Evolutionary conservation across 1,140 invertebrate genomes (phyloP).

Genomic region (Metopolophium dirhodum): DNA sequence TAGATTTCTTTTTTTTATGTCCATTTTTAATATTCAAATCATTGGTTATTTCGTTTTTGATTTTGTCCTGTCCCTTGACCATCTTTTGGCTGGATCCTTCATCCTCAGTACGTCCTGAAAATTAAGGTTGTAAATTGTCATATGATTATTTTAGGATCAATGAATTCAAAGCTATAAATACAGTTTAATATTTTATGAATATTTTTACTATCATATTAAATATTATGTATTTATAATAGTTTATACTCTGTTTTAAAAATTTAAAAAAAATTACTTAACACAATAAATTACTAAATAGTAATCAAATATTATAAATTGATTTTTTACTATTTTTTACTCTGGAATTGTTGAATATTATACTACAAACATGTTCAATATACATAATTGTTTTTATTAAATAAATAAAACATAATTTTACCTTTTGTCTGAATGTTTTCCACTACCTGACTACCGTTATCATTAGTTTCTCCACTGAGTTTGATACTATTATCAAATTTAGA

Average conservation of each 20-base stretch:
- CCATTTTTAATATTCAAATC: slow-evolving; percentile 13
- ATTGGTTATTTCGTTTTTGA: not conserved
- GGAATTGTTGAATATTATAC: not conserved
- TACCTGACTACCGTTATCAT: slow-evolving; percentile 49
- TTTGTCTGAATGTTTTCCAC: slow-evolving; percentile 51
- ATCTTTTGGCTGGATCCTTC: not conserved
- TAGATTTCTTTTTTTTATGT: slow-evolving; percentile 39
- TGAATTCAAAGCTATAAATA: not conserved
- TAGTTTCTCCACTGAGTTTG: slow-evolving; percentile 26
- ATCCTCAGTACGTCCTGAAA: slow-evolving; percentile 7
- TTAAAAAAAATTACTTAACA: not conserved
- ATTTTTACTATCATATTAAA: not conserved
- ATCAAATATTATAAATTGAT: not conserved
- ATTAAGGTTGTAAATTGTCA: not conserved
- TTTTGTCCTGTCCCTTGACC: not conserved
- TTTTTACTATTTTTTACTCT: not conserved
- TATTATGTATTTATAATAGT: not conserved
- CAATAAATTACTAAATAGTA: not conserved
- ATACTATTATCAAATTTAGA: slow-evolving; percentile 54
- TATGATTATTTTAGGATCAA: not conserved
- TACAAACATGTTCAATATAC: slow-evolving; percentile 27
- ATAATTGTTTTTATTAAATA: slow-evolving; percentile 10
- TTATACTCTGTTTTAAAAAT: not conserved
- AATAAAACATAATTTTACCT: slow-evolving; percentile 45
- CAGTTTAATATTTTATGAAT: not conserved